Evolutionary conservation across 2,888 invertebrate species (phyloP).

Genomic region (Nomada fabriciana): DNA sequence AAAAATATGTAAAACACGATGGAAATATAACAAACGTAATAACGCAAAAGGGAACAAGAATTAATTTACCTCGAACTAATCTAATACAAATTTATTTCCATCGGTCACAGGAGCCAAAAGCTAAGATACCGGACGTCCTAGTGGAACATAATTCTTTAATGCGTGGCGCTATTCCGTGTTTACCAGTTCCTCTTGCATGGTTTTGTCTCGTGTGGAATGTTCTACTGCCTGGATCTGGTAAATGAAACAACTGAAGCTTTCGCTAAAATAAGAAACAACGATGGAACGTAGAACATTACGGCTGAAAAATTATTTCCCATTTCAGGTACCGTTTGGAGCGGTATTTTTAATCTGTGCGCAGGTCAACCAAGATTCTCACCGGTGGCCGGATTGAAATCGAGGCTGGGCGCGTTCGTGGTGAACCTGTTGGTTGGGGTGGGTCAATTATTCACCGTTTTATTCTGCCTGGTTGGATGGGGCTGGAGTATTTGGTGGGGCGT

Average conservation of each 20-base stretch:
- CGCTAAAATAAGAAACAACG: background rate
- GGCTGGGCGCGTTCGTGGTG: slow-evolving; percentile 93
- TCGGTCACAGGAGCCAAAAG: slow-evolving; percentile 88
- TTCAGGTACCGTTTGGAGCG: slow-evolving; percentile 95
- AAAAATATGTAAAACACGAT: background rate
- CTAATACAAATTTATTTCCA: background rate
- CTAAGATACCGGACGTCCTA: slow-evolving; percentile 91
- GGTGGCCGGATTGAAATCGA: slow-evolving; percentile 90
- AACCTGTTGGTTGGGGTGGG: slow-evolving; percentile 94
- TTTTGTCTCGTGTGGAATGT: slow-evolving; percentile 94
- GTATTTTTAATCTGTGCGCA: slow-evolving; percentile 94
- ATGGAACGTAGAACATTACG: no score
- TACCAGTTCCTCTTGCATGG: slow-evolving; percentile 94
- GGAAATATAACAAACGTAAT: no score
- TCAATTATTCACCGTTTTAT: slow-evolving; percentile 96
- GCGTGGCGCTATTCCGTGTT: slow-evolving; percentile 95
- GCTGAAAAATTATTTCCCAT: background rate
- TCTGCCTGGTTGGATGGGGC: slow-evolving; percentile 98
- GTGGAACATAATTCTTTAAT: slow-evolving; percentile 94
- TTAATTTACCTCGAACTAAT: background rate
- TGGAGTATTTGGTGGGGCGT: slow-evolving; percentile 99
- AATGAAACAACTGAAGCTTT: slow-evolving; percentile 62
- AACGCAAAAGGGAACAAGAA: background rate
- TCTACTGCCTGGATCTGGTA: slow-evolving; percentile 92
- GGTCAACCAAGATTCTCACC: slow-evolving; percentile 95